phyloP scores from a whole-genome alignment of 2,888 invertebrate genomes.

The Hylaea fasciaria region DNA sequence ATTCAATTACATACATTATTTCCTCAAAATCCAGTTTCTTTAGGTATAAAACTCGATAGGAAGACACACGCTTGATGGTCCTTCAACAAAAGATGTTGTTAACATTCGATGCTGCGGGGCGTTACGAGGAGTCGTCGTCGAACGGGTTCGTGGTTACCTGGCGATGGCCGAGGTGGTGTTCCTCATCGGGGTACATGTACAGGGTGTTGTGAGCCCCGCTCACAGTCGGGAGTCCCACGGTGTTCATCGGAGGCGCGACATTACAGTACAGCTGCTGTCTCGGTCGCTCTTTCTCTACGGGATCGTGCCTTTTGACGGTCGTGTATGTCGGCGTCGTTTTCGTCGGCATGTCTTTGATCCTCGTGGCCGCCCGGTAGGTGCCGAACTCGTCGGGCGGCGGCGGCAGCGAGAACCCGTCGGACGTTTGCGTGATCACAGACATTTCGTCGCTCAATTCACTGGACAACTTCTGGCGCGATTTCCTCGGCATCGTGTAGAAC shows the following conservation, averaged over 20 bases:
- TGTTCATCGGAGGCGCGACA: constrained; percentile 70
- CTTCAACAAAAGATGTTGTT: constrained; percentile 58
- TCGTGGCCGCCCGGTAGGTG: constrained; percentile 70
- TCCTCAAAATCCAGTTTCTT: constrained; percentile 62
- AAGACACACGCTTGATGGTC: constrained; percentile 56
- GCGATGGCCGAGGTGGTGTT: constrained; percentile 50
- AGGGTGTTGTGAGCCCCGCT: constrained; percentile 63
- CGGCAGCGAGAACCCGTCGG: constrained; percentile 77
- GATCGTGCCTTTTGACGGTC: constrained; percentile 65
- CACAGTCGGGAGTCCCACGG: constrained; percentile 72
- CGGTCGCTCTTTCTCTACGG: constrained; percentile 57
- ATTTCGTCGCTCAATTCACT: constrained; percentile 74
- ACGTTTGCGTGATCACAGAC: constrained; percentile 76
- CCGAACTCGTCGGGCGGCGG: constrained; percentile 80
- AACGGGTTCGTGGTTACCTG: constrained; percentile 78
- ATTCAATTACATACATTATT: constrained; percentile 35
- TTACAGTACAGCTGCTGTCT: constrained; percentile 64
- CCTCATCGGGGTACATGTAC: constrained; percentile 76
- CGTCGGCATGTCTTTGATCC: constrained; percentile 70
- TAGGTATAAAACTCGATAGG: constrained; percentile 56
- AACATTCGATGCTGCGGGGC: constrained; percentile 42
- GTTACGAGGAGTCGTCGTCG: constrained; percentile 67
- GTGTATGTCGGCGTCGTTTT: constrained; percentile 71
- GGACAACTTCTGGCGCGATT: constrained; percentile 68
- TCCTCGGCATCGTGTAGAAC: constrained; percentile 80